A percentile compares a stretch with the other conserved stretches of the same genome.
Evolutionary conservation across 2,888 invertebrate species (phyloP).

Genomic region (Cryptus viduatorius): DNA sequence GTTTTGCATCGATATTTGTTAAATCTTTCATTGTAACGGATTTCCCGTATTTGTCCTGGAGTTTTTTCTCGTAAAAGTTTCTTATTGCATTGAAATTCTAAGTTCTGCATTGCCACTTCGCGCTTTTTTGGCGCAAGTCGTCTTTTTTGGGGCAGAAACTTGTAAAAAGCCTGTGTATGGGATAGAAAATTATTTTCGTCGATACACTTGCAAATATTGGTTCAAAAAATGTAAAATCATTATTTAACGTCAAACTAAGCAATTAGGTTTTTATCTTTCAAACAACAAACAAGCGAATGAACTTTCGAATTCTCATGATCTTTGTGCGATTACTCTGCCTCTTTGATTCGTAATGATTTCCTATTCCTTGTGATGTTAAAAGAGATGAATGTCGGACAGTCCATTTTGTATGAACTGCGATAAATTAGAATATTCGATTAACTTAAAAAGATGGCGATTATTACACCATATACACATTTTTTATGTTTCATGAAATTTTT

Average conservation of each 20-base stretch:
- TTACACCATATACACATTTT: too few relatives aligned
- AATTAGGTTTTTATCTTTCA: neutral
- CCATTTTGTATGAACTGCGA: neutral
- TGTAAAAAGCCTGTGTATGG: neutral
- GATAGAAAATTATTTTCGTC: too few relatives aligned
- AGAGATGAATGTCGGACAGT: neutral
- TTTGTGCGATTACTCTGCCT: neutral
- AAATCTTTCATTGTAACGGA: neutral
- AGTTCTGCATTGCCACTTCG: neutral
- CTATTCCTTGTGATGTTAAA: neutral
- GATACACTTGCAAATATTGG: too few relatives aligned
- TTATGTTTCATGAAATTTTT: too few relatives aligned
- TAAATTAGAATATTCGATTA: neutral
- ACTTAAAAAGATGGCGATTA: too few relatives aligned
- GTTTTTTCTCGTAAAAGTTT: neutral
- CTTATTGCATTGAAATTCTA: neutral
- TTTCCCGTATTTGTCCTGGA: neutral
- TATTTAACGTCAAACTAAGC: neutral
- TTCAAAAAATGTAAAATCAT: neutral
- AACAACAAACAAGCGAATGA: neutral
- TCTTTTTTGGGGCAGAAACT: neutral
- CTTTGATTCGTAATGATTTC: neutral
- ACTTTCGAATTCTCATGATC: neutral
- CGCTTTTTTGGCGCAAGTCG: neutral
- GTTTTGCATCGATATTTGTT: neutral